phyloP scores from a whole-genome alignment of 1,140 invertebrate species.

The Cryptotermes secundus region DNA sequence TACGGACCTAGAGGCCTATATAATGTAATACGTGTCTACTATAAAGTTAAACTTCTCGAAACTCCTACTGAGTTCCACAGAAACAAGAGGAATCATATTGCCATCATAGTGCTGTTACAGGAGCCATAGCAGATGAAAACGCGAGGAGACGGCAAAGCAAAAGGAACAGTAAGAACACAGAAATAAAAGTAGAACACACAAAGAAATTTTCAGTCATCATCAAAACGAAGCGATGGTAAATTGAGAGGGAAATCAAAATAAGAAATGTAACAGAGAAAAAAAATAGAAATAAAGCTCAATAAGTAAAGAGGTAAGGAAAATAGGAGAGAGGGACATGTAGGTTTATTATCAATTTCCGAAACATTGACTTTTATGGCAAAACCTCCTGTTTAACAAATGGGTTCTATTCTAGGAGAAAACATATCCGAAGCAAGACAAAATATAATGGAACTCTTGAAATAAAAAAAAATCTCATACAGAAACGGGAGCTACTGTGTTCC shows the following conservation, averaged over 20 bases:
- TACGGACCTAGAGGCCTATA: too few species aligned
- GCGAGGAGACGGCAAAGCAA: background rate
- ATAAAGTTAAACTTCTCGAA: background rate
- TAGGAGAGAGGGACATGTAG: background rate
- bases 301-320: background rate
- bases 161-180: background rate
- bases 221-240: background rate
- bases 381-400: too few species aligned
- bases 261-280: background rate
- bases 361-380: too few species aligned
- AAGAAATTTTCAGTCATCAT: background rate
- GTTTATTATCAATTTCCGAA: too few species aligned
- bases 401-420: too few species aligned
- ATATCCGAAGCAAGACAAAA: too few species aligned
- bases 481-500: too few species aligned
- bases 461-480: too few species aligned
- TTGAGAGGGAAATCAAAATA: constrained; percentile 25
- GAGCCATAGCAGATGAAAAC: background rate
- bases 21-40: too few species aligned
- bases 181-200: background rate
- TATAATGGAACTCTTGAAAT: too few species aligned
- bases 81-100: background rate
- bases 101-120: background rate
- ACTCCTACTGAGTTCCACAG: background rate
- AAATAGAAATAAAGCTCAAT: background rate